phyloP scores from a whole-genome alignment of 2,113 vertebrate genomes.

The Cathartes aura region DNA sequence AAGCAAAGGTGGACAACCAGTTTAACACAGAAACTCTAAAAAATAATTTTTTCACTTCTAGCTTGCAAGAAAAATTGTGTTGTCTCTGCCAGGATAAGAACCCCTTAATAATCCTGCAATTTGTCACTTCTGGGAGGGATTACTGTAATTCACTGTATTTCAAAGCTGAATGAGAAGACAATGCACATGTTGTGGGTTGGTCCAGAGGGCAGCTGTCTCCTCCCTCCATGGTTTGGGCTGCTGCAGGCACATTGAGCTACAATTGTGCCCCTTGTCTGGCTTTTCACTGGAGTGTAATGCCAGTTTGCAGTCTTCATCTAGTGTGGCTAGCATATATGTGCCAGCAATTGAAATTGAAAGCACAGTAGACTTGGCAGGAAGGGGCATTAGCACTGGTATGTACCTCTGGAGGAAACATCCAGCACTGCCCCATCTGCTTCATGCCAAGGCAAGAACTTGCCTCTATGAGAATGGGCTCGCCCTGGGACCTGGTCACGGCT shows the following conservation, averaged over 20 bases:
- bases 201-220: neutral
- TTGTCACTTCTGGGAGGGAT: neutral
- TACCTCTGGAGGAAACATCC: neutral
- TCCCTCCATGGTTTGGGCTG: neutral
- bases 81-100: neutral
- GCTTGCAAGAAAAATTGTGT: neutral
- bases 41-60: neutral
- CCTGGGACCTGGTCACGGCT: neutral
- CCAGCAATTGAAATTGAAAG: neutral
- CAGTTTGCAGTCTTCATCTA: neutral
- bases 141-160: neutral
- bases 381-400: neutral
- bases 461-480: rapidly evolving
- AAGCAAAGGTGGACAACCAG: neutral
- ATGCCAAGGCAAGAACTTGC: neutral
- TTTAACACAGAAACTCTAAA: neutral
- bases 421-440: neutral
- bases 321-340: neutral
- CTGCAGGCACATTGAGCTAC: neutral
- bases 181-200: neutral
- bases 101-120: neutral
- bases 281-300: neutral
- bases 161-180: neutral
- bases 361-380: neutral
- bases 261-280: neutral